Evolutionary conservation across 2,888 invertebrate species (phyloP), one percentile per base, ranked within the genome.

Genomic region (Diarsia rubi): DNA sequence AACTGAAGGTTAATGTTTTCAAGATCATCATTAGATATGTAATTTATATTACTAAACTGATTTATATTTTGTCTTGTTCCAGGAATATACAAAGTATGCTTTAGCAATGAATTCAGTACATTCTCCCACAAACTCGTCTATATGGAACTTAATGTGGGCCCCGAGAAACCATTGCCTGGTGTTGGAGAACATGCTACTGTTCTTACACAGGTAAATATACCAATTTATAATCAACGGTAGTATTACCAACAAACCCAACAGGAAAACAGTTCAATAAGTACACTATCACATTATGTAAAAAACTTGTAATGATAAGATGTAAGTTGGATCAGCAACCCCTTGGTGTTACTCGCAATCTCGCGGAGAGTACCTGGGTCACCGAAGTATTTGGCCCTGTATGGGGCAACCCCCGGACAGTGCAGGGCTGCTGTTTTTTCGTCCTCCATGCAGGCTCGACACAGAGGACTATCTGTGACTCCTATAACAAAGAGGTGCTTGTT

Each of bases 91-190:
- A 97, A 98, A 82, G 98, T 98, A 19, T 99, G 99, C 95, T 99
- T 99, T 95, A 99, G 99, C 93, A 99, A 99, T 96, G 99, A 99
- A 94, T 99, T 99, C 94, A 99, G 99, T 66, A 99, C 99, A 72
- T 99, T 99, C 95, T 99, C 99, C 12, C 99, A 99, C 93, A 99
- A 99, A 95, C 97, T 99, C 84, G 99, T 99, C 42, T 99, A 99
- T 94, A 99, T 99, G 98, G 99, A 99, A 94, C 98, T 99, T 90
- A 98, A 99, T 97, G 98, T 99, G 45, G 99, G 99, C 5, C 99
- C 99, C 27, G 99, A 99, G 93, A 97, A 97, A 65, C 97, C 98
- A 0, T 94, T 99, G 42, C 98, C 98, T 21, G 99, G 99, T 24
- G 95, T 98, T 73, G 98, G 98, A 52, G 98, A 98, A 88, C 99